A percentile compares a stretch with the other conserved stretches of the same genome.
Evolutionary conservation across 1,140 invertebrate genomes (phyloP).

Genomic region (Cyclargus thomasi): DNA sequence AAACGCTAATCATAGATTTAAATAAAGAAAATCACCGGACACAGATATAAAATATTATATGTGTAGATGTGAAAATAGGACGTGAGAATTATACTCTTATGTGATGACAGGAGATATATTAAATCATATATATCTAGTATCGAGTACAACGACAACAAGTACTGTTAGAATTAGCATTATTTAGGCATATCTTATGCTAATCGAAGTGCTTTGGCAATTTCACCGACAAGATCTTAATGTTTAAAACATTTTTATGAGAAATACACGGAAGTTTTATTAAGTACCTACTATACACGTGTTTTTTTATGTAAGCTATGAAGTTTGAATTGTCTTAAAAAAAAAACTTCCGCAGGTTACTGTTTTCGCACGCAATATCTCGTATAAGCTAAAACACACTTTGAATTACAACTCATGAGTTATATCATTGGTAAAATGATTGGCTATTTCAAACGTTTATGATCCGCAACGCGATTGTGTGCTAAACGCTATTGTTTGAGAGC

Average conservation of each 20-base stretch:
- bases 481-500: neutral
- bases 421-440: too few species aligned
- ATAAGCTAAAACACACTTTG: neutral
- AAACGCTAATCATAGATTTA: neutral
- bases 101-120: neutral
- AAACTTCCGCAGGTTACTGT: too few species aligned
- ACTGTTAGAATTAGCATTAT: slow-evolving; percentile 3
- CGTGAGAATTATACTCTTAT: neutral
- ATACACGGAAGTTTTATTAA: too few species aligned
- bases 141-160: neutral
- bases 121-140: neutral
- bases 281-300: too few species aligned
- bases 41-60: neutral
- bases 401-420: too few species aligned
- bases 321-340: too few species aligned
- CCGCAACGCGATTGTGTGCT: neutral
- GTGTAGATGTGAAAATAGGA: neutral
- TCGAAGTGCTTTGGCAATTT: neutral
- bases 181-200: neutral
- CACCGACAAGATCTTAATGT: neutral
- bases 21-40: neutral
- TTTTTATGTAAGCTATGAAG: neutral
- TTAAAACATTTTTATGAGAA: neutral
- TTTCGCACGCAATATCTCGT: neutral
- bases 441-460: neutral